phyloP scores from a whole-genome alignment of 2,113 vertebrate genomes.

The Pseudorhombus dupliciocellatus region DNA sequence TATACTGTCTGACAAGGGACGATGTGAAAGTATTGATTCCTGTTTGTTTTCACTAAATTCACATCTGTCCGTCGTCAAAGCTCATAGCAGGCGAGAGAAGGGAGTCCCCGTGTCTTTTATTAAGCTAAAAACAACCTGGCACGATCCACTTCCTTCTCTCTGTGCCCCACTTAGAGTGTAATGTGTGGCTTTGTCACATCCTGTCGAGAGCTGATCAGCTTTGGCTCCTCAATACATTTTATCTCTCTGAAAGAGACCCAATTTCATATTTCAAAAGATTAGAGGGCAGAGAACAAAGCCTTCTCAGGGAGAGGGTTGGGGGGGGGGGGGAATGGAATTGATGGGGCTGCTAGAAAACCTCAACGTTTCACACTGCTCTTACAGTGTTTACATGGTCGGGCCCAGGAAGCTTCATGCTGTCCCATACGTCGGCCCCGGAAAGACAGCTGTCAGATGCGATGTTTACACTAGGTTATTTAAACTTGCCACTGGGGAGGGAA shows the following conservation, averaged over 20 bases:
- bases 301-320: constrained; percentile 38
- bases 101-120: constrained; percentile 34
- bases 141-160: constrained; percentile 57
- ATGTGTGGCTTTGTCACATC: constrained; percentile 72
- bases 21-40: neutral
- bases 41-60: constrained; percentile 28
- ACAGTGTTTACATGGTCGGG: constrained; percentile 73
- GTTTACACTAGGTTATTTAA: constrained; percentile 64
- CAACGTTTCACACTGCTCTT: constrained; percentile 66
- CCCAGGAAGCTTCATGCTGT: constrained; percentile 54
- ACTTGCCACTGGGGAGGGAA: constrained; percentile 30
- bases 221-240: constrained; percentile 70
- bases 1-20: neutral
- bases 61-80: constrained; percentile 12
- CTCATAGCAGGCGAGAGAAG: constrained; percentile 12
- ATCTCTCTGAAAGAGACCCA: constrained; percentile 69
- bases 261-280: constrained; percentile 75
- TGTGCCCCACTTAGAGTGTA: constrained; percentile 70
- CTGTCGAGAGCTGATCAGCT: constrained; percentile 72
- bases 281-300: constrained; percentile 72
- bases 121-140: constrained; percentile 46
- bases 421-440: constrained; percentile 52
- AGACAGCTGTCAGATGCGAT: constrained; percentile 56
- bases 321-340: constrained; percentile 32
- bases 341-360: constrained; percentile 57